These are phyloP conservation scores for Planococcus citri DNA, from an alignment of 1,140 invertebrate species.

Conservation along the genomic window DNA sequence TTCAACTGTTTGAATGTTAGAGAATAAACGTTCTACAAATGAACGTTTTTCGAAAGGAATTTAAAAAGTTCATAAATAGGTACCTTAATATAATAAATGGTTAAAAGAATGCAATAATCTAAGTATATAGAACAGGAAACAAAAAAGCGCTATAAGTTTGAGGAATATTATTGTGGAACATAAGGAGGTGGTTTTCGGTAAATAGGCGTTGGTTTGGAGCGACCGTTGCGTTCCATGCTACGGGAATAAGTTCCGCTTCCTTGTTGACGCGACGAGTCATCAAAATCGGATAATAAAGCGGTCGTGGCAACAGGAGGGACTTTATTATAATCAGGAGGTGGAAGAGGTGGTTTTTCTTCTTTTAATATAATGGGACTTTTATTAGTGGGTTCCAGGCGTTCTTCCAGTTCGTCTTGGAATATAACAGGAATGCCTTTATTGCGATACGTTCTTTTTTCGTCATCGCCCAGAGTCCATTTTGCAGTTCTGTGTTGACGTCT, in stretches of 20 bases:
- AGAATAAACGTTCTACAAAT: too few relatives aligned
- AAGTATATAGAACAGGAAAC: not conserved
- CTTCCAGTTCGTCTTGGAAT: conserved; percentile 83
- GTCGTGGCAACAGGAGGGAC: conserved; percentile 37
- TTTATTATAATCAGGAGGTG: conserved; percentile 59
- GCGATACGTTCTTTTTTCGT: conserved; percentile 66
- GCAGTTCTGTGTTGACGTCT: conserved; percentile 32
- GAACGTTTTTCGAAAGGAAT: not conserved
- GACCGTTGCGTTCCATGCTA: conserved; percentile 49
- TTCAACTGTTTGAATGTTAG: too few relatives aligned
- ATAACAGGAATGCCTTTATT: conserved; percentile 89
- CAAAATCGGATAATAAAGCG: conserved; percentile 35
- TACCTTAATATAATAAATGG: not conserved
- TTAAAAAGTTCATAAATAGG: too few relatives aligned
- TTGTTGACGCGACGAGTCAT: conserved; percentile 54
- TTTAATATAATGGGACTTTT: conserved; percentile 85
- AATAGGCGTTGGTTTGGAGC: conserved; percentile 59
- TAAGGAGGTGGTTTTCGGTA: conserved; percentile 84
- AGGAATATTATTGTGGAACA: conserved; percentile 64
- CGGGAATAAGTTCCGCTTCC: conserved; percentile 64
- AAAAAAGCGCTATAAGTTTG: not conserved
- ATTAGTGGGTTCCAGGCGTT: conserved; percentile 72
- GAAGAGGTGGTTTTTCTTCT: conserved; percentile 80
- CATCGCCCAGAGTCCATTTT: conserved; percentile 42
- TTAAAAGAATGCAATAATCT: not conserved